A percentile compares a stretch with the other conserved stretches of the same genome.
Conservation (phyloP, 2,797 vertebrate genomes). For the Eospalax fontanierii region DNA sequence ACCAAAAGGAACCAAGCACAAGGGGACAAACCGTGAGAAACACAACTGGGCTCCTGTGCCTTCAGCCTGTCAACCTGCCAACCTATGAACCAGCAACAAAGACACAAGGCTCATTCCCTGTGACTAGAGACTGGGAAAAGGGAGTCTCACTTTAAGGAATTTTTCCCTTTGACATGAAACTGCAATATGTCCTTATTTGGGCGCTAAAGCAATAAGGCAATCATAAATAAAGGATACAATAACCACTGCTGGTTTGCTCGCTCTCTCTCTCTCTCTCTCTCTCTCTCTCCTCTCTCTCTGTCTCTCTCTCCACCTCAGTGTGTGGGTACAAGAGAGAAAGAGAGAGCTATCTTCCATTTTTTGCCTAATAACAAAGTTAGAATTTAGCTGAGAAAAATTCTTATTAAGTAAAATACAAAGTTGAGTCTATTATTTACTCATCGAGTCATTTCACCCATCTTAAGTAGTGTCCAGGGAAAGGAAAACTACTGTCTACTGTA, state of each 20-base stretch:
- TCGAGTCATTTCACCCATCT: constrained; percentile 55
- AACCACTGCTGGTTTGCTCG: neutral
- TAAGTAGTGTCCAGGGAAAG: constrained; percentile 60
- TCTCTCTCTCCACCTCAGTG: too few species aligned
- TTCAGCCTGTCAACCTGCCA: neutral
- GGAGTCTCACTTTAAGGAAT: constrained; percentile 33
- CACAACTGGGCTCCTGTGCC: neutral
- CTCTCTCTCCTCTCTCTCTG: neutral
- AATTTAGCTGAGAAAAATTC: constrained; percentile 67
- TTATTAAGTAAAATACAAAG: constrained; percentile 59
- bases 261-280: neutral
- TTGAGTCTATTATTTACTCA: constrained; percentile 66
- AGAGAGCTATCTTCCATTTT: constrained; percentile 49
- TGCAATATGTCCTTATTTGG: constrained; percentile 74
- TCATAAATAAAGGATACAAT: constrained; percentile 66
- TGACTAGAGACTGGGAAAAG: constrained; percentile 59
- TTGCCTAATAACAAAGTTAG: constrained; percentile 64
- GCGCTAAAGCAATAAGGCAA: constrained; percentile 60
- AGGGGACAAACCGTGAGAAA: constrained; percentile 51
- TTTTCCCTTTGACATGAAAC: constrained; percentile 75
- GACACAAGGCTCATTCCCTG: constrained; percentile 1
- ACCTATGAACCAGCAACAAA: constrained; percentile 1
- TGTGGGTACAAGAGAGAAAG: too few species aligned
- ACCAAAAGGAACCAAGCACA: constrained; percentile 59
- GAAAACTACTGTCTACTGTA: constrained; percentile 40